These are phyloP conservation scores for Pogonus chalceus DNA, from an alignment of 1,140 invertebrate species.

Conservation along the genomic window DNA sequence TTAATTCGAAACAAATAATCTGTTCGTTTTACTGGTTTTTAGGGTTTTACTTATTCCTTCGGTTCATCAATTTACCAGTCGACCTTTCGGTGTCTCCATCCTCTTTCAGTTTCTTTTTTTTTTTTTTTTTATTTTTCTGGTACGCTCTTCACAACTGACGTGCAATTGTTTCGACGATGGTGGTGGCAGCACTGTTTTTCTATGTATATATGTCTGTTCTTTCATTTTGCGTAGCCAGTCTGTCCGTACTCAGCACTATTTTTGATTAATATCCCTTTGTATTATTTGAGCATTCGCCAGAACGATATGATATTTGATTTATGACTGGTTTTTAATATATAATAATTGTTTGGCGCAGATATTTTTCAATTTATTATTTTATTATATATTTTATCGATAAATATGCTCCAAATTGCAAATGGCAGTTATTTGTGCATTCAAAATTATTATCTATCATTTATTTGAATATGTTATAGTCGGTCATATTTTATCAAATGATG, in stretches of 20 bases:
- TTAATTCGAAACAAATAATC: background rate
- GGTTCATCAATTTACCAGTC: background rate
- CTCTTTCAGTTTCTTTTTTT: background rate
- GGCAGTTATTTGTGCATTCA: no score
- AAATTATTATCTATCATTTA: no score
- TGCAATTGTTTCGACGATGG: background rate
- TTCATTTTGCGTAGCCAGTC: background rate
- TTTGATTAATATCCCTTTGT: background rate
- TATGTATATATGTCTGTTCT: background rate
- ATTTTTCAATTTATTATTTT: background rate
- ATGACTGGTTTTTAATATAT: background rate
- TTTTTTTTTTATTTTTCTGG: background rate
- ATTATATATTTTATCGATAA: no score
- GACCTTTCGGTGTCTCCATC: background rate
- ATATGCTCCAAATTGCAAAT: no score
- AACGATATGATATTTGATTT: background rate
- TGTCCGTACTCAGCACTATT: background rate
- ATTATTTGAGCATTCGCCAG: background rate
- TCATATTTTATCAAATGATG: no score
- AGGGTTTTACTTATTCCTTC: no score
- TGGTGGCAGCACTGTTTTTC: background rate
- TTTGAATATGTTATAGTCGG: no score
- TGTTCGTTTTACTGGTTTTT: background rate
- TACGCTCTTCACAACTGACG: background rate
- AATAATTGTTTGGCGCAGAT: background rate